These are phyloP conservation scores for Cossypha caffra DNA, from an alignment of 2,797 vertebrate genomes.

Conservation along the genomic window DNA sequence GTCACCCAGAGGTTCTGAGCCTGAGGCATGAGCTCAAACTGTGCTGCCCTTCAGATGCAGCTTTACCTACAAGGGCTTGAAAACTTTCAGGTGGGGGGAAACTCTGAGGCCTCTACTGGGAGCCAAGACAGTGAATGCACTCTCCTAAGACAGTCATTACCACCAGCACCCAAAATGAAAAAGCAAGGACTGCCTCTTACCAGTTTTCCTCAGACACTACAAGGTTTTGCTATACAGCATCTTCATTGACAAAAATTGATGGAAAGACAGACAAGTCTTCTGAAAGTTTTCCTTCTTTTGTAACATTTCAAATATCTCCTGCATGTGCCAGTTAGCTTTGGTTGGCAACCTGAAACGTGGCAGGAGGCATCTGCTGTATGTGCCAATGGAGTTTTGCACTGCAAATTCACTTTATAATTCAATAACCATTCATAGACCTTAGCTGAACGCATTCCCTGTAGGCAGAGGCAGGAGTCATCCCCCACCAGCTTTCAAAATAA, in stretches of 20 bases:
- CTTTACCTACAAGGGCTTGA: background rate
- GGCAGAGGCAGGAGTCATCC: background rate
- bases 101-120: background rate
- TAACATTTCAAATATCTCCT: background rate
- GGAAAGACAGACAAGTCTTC: background rate
- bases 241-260: background rate
- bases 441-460: background rate
- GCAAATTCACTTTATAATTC: background rate
- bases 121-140: background rate
- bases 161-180: background rate
- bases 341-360: background rate
- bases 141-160: background rate
- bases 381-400: background rate
- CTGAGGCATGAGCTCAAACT: background rate
- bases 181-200: fast-evolving
- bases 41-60: background rate
- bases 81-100: background rate
- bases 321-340: background rate
- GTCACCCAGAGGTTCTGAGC: background rate
- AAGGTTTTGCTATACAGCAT: background rate
- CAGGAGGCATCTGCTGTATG: background rate
- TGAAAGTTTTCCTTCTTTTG: background rate
- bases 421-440: background rate
- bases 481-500: background rate
- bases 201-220: background rate